Conservation (phyloP, 37 sponge, comb jelly and placozoan species). For the Agelas oroides region DNA sequence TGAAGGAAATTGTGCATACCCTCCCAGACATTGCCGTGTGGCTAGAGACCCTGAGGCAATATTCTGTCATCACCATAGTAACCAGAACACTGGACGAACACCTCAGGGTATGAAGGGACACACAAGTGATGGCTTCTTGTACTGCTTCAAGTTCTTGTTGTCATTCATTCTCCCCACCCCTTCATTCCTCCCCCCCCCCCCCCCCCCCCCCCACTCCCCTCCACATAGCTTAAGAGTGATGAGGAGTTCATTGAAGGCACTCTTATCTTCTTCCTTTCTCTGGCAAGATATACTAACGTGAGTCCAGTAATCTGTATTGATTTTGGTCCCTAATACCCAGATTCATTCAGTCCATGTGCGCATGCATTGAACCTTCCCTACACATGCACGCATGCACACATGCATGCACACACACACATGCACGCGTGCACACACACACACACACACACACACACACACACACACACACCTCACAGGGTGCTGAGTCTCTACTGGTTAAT, state of each 20-base stretch:
- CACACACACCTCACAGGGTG: constrained; percentile 2
- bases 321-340: neutral
- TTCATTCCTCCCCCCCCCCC: too few relatives aligned
- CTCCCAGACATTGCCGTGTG: constrained; percentile 7
- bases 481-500: constrained; percentile 59
- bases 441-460: too few relatives aligned
- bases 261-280: constrained; percentile 24
- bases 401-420: too few relatives aligned
- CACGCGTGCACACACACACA: too few relatives aligned
- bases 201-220: neutral
- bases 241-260: constrained; percentile 25
- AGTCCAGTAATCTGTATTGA: neutral
- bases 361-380: too few relatives aligned
- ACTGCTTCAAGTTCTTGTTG: too few relatives aligned
- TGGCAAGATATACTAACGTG: constrained; percentile 8
- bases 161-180: too few relatives aligned
- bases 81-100: constrained; percentile 29
- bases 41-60: constrained; percentile 42
- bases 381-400: too few relatives aligned
- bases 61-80: constrained; percentile 36
- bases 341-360: too few relatives aligned
- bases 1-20: constrained; percentile 47
- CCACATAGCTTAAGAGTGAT: constrained; percentile 15
- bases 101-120: constrained; percentile 7
- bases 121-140: too few relatives aligned